Evolutionary conservation across 1,140 invertebrate species (phyloP).

Genomic region (Gonatopus flavifemur): DNA sequence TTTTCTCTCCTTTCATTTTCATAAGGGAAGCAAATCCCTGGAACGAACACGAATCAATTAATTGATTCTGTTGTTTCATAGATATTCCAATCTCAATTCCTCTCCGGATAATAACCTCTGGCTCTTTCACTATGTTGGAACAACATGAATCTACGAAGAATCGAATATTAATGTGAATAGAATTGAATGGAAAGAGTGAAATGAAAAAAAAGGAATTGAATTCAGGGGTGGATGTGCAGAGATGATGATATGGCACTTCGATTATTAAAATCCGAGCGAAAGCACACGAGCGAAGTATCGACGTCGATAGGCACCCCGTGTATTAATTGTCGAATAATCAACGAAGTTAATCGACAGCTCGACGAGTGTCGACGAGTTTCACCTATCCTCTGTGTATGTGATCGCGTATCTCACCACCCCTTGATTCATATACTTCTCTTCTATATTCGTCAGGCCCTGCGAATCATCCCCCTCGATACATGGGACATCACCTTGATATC

Average conservation of each 20-base stretch:
- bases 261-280: constrained; percentile 45
- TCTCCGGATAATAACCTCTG: too few relatives aligned
- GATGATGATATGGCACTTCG: too few relatives aligned
- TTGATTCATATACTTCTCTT: not conserved
- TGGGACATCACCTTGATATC: constrained; percentile 43
- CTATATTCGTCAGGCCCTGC: constrained; percentile 5
- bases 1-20: too few relatives aligned
- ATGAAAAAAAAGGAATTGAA: not conserved
- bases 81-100: too few relatives aligned
- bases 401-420: not conserved
- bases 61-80: too few relatives aligned
- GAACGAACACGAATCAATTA: too few relatives aligned
- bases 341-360: constrained; percentile 53
- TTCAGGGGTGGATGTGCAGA: not conserved
- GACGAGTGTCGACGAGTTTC: constrained; percentile 44
- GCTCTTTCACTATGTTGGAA: too few relatives aligned
- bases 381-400: too few relatives aligned
- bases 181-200: too few relatives aligned
- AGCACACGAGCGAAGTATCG: constrained; percentile 26
- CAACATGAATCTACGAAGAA: too few relatives aligned
- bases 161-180: too few relatives aligned
- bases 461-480: constrained; percentile 7
- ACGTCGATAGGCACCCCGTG: constrained; percentile 20
- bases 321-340: constrained; percentile 49
- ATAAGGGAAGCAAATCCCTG: too few relatives aligned